Base-by-base conservation (phyloP, 2,888 invertebrate genomes). In the Tromatobia lineatoria region DNA sequence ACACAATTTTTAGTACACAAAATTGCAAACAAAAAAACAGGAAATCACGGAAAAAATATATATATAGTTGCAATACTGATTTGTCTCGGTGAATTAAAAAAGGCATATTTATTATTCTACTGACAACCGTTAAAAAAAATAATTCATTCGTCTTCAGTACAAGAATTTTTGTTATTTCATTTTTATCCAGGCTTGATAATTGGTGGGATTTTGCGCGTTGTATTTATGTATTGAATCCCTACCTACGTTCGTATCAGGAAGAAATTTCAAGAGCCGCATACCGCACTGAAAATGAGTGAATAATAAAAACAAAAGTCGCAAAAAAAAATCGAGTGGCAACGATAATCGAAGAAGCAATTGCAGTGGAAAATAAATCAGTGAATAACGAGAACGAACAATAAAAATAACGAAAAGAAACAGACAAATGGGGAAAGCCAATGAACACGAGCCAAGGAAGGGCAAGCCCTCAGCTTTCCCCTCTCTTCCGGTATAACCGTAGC, bases 281-380 rank as follows among this genome's bases (percentile, higher is more conserved):
- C 50, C n/a, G 18, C n/a, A 4, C 54, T 3, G 15, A 25, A 57
- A 61, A n/a, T 10, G 38, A 64, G 20, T 4, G 38, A 64, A 64
- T 4, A 64, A 64, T 3, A 34, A 20, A 34, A 38, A 38, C 61
- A 29, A 52, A 20, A 64, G 4, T 20, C 3, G 4, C 25, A 13
- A 15, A 34, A 25, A 38, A 70, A 25, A 61, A 50, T 11, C 42
- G 64, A 64, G 3, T 20, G 52, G 45, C 47, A 42, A 34, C 66
- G 47, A 64, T 66, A 71, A 50, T 77, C 15, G 66, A 73, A 23
- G 70, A 11, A 71, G 50, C 59, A 61, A 81, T 70, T 11, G 70
- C 3, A 29, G 70, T n/a, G 42, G 59, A 59, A 61, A 73, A 66
- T 66, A 38, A 71, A 78, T 74, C 52, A 52, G 47, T 42, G 59